These are phyloP conservation scores for Mycalesis mineus DNA, from an alignment of 2,888 invertebrate species.

Conservation along the genomic window DNA sequence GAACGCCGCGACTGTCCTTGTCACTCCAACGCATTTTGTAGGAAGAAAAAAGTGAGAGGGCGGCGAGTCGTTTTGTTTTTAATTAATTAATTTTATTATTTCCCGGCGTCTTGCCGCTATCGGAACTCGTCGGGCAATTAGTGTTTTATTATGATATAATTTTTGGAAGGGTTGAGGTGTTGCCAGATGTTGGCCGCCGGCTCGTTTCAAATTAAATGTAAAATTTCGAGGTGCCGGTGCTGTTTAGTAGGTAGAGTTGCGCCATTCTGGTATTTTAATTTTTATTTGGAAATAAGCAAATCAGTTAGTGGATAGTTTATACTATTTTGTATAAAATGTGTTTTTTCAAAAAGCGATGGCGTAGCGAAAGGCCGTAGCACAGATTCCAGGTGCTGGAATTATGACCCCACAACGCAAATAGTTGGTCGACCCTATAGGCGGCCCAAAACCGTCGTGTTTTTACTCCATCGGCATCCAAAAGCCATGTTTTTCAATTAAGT, in stretches of 20 bases:
- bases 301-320: too few relatives aligned
- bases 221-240: constrained; percentile 3
- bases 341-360: too few relatives aligned
- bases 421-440: too few relatives aligned
- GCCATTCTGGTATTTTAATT: not conserved
- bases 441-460: too few relatives aligned
- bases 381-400: too few relatives aligned
- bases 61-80: constrained; percentile 57
- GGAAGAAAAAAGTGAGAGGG: constrained; percentile 28
- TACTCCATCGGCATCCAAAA: too few relatives aligned
- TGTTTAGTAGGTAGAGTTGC: not conserved
- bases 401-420: too few relatives aligned
- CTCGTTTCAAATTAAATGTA: constrained; percentile 17
- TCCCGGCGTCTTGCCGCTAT: constrained; percentile 72
- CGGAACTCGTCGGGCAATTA: constrained; percentile 68
- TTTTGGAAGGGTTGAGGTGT: constrained; percentile 72
- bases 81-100: constrained; percentile 79
- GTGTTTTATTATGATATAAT: constrained; percentile 79
- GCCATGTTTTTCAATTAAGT: too few relatives aligned
- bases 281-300: not conserved
- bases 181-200: constrained; percentile 40
- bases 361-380: too few relatives aligned
- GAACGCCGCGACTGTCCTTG: constrained; percentile 3
- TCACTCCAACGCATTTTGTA: constrained; percentile 10
- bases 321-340: too few relatives aligned